These are phyloP conservation scores for Lasioglossum baleicum DNA, from an alignment of 1,140 invertebrate genomes.

Conservation along the genomic window DNA sequence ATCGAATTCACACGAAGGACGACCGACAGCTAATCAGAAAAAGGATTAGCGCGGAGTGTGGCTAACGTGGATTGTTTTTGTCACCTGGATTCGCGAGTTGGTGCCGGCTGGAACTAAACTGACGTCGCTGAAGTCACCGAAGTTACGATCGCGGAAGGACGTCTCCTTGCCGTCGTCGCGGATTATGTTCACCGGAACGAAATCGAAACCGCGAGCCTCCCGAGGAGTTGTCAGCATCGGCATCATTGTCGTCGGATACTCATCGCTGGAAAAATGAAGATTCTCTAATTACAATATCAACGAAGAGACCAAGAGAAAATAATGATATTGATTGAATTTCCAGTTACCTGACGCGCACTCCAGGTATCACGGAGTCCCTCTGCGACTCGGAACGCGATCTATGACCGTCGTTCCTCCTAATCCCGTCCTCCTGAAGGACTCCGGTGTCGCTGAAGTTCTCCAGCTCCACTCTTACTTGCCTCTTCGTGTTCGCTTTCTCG, in stretches of 20 bases:
- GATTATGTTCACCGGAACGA: slow-evolving; percentile 77
- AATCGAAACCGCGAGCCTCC: slow-evolving; percentile 71
- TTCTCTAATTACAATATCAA: neutral
- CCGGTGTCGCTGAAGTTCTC: slow-evolving; percentile 74
- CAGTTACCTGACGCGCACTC: slow-evolving; percentile 72
- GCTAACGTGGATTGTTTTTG: neutral
- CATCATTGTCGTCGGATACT: slow-evolving; percentile 77
- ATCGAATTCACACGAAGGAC: too few species aligned
- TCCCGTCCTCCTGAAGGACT: slow-evolving; percentile 69
- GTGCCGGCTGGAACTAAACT: slow-evolving; percentile 76
- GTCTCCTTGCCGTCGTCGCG: slow-evolving; percentile 73
- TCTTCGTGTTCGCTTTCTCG: slow-evolving; percentile 57
- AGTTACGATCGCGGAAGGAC: slow-evolving; percentile 68
- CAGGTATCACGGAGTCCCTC: slow-evolving; percentile 68
- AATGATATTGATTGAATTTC: too few species aligned
- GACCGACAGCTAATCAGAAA: too few species aligned
- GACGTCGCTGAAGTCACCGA: slow-evolving; percentile 75
- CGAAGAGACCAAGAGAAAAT: too few species aligned
- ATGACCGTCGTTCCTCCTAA: slow-evolving; percentile 61
- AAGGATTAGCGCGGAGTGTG: too few species aligned
- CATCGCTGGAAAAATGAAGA: slow-evolving; percentile 61
- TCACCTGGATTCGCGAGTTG: slow-evolving; percentile 76
- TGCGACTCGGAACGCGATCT: slow-evolving; percentile 54
- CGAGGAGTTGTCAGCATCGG: slow-evolving; percentile 74
- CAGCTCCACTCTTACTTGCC: slow-evolving; percentile 70